A percentile compares a stretch with the other conserved stretches of the same genome.
Conservation (phyloP, 2,888 invertebrate species). For the Perizoma affinitatum region DNA sequence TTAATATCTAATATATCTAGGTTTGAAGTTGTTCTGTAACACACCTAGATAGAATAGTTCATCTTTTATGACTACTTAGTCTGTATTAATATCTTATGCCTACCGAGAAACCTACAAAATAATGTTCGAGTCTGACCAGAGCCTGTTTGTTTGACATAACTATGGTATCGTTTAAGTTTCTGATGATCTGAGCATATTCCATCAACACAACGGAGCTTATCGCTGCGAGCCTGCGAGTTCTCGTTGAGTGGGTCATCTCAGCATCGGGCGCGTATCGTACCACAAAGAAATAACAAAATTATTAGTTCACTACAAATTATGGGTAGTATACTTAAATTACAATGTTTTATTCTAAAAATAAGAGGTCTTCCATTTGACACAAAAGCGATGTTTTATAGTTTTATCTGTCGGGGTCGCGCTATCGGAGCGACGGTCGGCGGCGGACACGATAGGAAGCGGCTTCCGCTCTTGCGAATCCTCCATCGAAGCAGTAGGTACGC, state of each 20-base stretch:
- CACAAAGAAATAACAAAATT: too few relatives aligned
- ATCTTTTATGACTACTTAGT: too few relatives aligned
- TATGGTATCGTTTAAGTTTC: slow-evolving; percentile 11
- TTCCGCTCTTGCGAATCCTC: slow-evolving; percentile 56
- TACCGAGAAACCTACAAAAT: too few relatives aligned
- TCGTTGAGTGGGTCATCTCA: slow-evolving; percentile 13
- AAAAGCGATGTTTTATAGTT: slow-evolving; percentile 51
- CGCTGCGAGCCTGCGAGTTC: slow-evolving; percentile 10
- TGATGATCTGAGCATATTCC: slow-evolving; percentile 10
- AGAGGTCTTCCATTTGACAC: slow-evolving; percentile 39
- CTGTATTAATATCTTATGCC: too few relatives aligned
- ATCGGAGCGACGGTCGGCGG: slow-evolving; percentile 36
- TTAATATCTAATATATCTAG: too few relatives aligned
- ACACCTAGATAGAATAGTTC: too few relatives aligned
- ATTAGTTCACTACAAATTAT: too few relatives aligned
- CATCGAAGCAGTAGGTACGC: slow-evolving; percentile 39
- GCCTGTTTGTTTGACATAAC: slow-evolving; percentile 8
- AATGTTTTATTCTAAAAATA: too few relatives aligned
- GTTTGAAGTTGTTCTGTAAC: too few relatives aligned
- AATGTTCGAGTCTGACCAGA: slow-evolving; percentile 7
- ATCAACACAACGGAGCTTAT: slow-evolving; percentile 4
- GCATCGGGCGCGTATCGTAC: too few relatives aligned
- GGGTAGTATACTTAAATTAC: too few relatives aligned
- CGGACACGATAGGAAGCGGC: slow-evolving; percentile 61
- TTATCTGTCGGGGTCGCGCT: slow-evolving; percentile 53